Percentiles rank a stretch among this genome's conserved stretches.
Evolutionary conservation across 2,113 vertebrate genomes (phyloP).

Genomic region (Proterorhinus semilunaris): DNA sequence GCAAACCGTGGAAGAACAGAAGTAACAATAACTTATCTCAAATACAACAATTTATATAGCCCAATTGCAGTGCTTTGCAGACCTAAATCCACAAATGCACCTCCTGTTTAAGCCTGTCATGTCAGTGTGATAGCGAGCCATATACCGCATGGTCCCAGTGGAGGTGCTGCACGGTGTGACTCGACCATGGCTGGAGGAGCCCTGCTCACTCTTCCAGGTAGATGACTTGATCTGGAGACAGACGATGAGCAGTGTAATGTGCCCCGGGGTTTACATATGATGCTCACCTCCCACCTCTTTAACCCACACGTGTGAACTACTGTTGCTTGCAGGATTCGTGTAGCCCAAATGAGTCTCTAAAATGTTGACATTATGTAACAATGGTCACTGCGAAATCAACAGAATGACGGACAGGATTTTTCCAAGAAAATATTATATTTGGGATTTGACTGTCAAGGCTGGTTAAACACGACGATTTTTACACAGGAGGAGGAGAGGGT

Average conservation of each 20-base stretch:
- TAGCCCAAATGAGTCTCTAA: neutral
- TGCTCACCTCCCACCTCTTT: conserved; percentile 45
- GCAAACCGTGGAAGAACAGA: neutral
- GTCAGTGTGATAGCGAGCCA: conserved; percentile 9
- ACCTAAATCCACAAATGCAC: neutral
- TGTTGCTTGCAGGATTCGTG: neutral
- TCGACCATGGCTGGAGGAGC: conserved; percentile 46
- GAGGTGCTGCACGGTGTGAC: conserved; percentile 37
- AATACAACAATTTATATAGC: too few relatives aligned
- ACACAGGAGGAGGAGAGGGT: conserved; percentile 41
- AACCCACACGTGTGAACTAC: neutral
- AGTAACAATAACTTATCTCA: neutral
- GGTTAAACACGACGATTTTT: conserved; percentile 46
- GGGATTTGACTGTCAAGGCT: conserved; percentile 48
- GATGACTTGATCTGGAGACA: conserved; percentile 54
- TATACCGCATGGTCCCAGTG: conserved; percentile 14
- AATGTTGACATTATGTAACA: neutral
- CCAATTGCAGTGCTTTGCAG: neutral
- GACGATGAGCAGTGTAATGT: conserved; percentile 50
- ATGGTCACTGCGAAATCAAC: neutral
- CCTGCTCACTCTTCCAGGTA: conserved; percentile 72
- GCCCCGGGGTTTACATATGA: conserved; percentile 67
- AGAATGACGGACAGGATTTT: conserved; percentile 12
- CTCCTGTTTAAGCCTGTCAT: neutral
- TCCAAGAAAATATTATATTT: conserved; percentile 26